Percentiles rank a stretch among this genome's conserved stretches.
Conservation (phyloP, 23 tunicate genomes). For the Ciona savignyi region DNA sequence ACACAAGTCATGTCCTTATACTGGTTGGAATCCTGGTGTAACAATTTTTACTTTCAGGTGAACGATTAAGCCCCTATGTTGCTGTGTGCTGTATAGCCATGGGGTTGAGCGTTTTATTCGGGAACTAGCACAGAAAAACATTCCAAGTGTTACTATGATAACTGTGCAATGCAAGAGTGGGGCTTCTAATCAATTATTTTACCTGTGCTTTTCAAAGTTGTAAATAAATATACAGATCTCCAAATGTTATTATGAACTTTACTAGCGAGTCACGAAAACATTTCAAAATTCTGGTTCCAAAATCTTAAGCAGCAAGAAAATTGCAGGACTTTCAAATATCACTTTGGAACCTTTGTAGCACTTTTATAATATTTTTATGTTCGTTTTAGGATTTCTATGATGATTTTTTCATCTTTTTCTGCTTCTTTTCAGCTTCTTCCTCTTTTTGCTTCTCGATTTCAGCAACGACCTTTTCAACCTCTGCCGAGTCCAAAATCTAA, state of each 20-base stretch:
- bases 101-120: conserved; percentile 83
- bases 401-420: conserved; percentile 37
- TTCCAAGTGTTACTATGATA: neutral
- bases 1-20: no score
- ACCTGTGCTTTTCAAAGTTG: neutral
- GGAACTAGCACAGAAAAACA: neutral
- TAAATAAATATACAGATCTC: no score
- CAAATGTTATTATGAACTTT: no score
- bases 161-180: neutral
- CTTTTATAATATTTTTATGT: neutral
- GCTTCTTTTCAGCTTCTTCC: conserved; percentile 94
- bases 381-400: conserved; percentile 2
- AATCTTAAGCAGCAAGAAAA: no score
- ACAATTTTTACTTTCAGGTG: conserved; percentile 88
- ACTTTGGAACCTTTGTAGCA: neutral
- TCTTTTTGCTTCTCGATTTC: conserved; percentile 94
- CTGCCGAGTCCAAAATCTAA: conserved; percentile 60
- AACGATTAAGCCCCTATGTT: conserved; percentile 95
- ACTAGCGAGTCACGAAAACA: no score
- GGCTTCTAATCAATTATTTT: neutral
- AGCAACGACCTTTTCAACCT: conserved; percentile 58
- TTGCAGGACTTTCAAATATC: no score
- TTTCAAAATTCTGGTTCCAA: no score
- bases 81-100: conserved; percentile 84
- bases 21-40: no score